phyloP scores from a whole-genome alignment of 1,140 invertebrate species.

The Tribolium madens region DNA sequence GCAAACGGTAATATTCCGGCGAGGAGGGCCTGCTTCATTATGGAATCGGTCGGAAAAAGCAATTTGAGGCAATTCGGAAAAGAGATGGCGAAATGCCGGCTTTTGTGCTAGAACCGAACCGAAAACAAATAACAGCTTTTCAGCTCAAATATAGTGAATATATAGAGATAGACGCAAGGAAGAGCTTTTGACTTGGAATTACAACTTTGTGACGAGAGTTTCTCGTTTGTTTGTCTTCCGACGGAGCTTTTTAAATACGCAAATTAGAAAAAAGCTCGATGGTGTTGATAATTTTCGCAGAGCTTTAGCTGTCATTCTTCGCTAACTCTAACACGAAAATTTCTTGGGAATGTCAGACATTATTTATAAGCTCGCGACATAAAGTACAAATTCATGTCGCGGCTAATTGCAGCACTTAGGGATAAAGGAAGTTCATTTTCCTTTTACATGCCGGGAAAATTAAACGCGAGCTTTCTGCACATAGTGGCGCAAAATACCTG shows the following conservation, averaged over 20 bases:
- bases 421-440: slow-evolving; percentile 43
- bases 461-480: slow-evolving; percentile 31
- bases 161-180: slow-evolving; percentile 14
- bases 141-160: slow-evolving; percentile 40
- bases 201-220: slow-evolving; percentile 25
- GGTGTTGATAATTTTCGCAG: no score
- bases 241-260: no score
- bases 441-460: slow-evolving; percentile 42
- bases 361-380: slow-evolving; percentile 44
- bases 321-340: slow-evolving; percentile 44
- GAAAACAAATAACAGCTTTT: slow-evolving; percentile 56
- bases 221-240: slow-evolving; percentile 8
- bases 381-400: slow-evolving; percentile 46
- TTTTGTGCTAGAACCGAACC: slow-evolving; percentile 52
- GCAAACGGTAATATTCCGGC: slow-evolving; percentile 38
- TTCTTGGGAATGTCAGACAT: slow-evolving; percentile 43
- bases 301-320: slow-evolving; percentile 37
- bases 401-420: slow-evolving; percentile 45
- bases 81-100: slow-evolving; percentile 56
- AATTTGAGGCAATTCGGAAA: slow-evolving; percentile 62
- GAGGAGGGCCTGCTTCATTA: slow-evolving; percentile 52
- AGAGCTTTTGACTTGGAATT: neutral
- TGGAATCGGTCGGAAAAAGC: slow-evolving; percentile 55
- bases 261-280: no score
- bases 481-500: slow-evolving; percentile 24